phyloP scores from a whole-genome alignment of 2,888 invertebrate species.

The Microchrysa polita region DNA sequence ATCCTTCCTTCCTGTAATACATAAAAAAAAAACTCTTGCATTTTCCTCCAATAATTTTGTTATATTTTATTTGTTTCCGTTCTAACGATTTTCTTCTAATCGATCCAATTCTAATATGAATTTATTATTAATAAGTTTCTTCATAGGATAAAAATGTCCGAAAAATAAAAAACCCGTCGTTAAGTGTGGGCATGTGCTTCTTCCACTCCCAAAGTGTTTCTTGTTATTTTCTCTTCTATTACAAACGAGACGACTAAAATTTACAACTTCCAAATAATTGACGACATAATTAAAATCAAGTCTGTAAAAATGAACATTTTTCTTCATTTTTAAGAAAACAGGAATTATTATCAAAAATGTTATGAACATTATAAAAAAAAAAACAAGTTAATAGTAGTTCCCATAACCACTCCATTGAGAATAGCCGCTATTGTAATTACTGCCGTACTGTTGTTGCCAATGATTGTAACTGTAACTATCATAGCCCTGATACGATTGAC shows the following conservation, averaged over 20 bases:
- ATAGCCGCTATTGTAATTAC: constrained; percentile 63
- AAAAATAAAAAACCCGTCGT: no score
- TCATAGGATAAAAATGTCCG: no score
- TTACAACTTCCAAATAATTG: no score
- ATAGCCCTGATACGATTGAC: constrained; percentile 66
- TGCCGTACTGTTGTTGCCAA: constrained; percentile 69
- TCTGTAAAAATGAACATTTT: constrained; percentile 3
- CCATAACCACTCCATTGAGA: constrained; percentile 71
- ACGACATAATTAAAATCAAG: constrained; percentile 10
- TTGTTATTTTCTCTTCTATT: neutral
- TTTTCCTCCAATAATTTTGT: no score
- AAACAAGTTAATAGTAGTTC: constrained; percentile 56
- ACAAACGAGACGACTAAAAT: constrained; percentile 6
- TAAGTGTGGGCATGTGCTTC: no score
- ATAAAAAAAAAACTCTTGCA: no score
- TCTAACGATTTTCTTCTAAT: neutral
- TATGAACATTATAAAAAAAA: constrained; percentile 21
- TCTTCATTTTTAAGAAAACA: constrained; percentile 23
- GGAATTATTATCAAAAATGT: constrained; percentile 22
- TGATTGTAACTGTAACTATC: constrained; percentile 70
- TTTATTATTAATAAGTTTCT: no score
- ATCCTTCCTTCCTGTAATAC: no score
- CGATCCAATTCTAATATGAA: no score
- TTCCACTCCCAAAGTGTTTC: neutral
- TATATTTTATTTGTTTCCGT: no score